phyloP scores from a whole-genome alignment of 2,113 vertebrate species.

The Anseranas semipalmata region DNA sequence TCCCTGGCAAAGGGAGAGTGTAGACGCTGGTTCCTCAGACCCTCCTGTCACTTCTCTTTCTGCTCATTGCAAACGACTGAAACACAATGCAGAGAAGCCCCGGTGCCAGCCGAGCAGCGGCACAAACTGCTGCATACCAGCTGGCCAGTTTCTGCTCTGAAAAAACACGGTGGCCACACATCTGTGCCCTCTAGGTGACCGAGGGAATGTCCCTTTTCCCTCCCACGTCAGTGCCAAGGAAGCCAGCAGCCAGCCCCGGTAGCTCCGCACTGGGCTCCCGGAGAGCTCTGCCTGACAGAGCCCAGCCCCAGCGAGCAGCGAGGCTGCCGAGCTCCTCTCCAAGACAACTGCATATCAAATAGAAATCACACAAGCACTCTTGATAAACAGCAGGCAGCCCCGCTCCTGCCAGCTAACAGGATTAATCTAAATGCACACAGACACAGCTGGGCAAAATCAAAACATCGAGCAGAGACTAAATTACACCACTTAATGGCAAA shows the following conservation, averaged over 20 bases:
- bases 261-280: background rate
- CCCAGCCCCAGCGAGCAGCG: background rate
- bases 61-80: background rate
- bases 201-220: background rate
- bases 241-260: background rate
- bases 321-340: background rate
- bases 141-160: rapidly evolving
- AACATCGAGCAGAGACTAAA: slow-evolving; percentile 52
- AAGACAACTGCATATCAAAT: slow-evolving; percentile 34
- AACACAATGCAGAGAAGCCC: rapidly evolving
- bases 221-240: background rate
- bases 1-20: background rate
- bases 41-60: background rate
- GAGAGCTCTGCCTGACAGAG: background rate
- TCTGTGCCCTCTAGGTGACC: background rate
- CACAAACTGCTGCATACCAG: rapidly evolving
- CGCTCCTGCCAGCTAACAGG: slow-evolving; percentile 55
- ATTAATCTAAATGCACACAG: slow-evolving; percentile 71
- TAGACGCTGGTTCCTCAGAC: background rate
- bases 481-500: slow-evolving; percentile 2
- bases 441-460: slow-evolving; percentile 69
- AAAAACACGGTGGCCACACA: rapidly evolving
- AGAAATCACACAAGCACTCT: slow-evolving; percentile 57
- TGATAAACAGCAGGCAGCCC: slow-evolving; percentile 63
- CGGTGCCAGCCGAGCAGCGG: background rate